Base-by-base conservation (phyloP, 2,797 vertebrate species). In the Huso huso region DNA sequence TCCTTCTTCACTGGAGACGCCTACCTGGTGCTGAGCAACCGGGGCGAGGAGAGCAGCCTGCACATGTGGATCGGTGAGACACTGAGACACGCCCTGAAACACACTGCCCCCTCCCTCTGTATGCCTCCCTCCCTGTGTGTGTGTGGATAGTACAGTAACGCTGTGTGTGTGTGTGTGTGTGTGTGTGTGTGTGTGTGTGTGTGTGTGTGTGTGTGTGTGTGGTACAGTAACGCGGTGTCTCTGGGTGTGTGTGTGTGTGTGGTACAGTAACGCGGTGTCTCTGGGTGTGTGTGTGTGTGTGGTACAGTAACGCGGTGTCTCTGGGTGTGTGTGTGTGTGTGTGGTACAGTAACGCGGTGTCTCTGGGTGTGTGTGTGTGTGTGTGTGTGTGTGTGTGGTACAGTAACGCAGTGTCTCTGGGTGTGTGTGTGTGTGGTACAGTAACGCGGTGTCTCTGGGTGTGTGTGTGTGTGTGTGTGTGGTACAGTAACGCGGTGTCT, bases 11-110 rank as follows among this genome's bases (percentile, higher is more conserved):
- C 91, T 0, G 94, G 94, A 8, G 93, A 97, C 68, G 90, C 93
- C 2, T 96, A 95, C 75, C 83, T 97, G 51, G 90, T 97, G 71
- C 85, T 96, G 78, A 76, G 91, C 66, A 90, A 93, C 10, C 85
- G 87, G 0, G 83, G 86, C 0, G 79, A 91, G 0, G 77, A 80
- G 64, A 87, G 82, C 7, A 90, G 91, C 68, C 81, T 96, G 67
- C 92, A 95, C 83, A 92, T 95, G 88, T 95, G 95, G 94, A 88
- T 94, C 50, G 94, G 94, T 95, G 74, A 84, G 85, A 3, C 23
- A 2, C 23, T 64, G 10, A 1, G 12, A 10, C 11, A 15, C 15
- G 11, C 7, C 15, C 48, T 0, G 12, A 49, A 37, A 12, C 15
- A 13, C 51, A 49, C 10, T 50, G 23, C 18, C 13, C 13, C 37